Conservation (phyloP, 2,113 vertebrate species). For the Anoplopoma fimbria region DNA sequence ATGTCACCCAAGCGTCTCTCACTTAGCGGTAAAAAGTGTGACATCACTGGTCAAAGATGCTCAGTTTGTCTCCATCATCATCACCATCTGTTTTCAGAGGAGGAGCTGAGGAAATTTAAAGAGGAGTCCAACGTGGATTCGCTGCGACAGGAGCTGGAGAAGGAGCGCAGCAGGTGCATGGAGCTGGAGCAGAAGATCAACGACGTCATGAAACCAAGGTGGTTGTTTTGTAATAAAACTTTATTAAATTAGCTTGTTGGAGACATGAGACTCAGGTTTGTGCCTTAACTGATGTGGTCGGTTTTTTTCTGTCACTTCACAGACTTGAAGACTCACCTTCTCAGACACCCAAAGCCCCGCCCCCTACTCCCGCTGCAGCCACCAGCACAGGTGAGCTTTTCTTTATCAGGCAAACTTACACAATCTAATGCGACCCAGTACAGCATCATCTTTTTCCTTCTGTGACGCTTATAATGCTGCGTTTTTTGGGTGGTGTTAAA, state of each 20-base stretch:
- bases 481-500: too few species aligned
- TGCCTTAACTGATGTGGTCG: background rate
- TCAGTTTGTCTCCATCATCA: background rate
- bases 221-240: background rate
- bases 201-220: conserved; percentile 90
- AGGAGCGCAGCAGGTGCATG: conserved; percentile 87
- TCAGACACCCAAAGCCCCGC: conserved; percentile 83
- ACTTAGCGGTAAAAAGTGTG: background rate
- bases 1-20: background rate
- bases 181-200: conserved; percentile 94
- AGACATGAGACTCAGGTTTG: background rate
- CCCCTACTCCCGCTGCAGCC: conserved; percentile 62
- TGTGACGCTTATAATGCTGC: too few species aligned
- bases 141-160: conserved; percentile 93
- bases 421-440: too few species aligned
- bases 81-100: conserved; percentile 84
- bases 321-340: conserved; percentile 89
- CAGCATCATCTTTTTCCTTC: too few species aligned
- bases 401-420: background rate
- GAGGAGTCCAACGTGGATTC: conserved; percentile 92
- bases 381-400: conserved; percentile 86
- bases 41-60: too few species aligned
- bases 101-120: conserved; percentile 93
- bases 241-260: background rate
- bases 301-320: background rate